These are phyloP conservation scores for Microtus oregoni DNA, from an alignment of 2,113 vertebrate species.

Conservation along the genomic window DNA sequence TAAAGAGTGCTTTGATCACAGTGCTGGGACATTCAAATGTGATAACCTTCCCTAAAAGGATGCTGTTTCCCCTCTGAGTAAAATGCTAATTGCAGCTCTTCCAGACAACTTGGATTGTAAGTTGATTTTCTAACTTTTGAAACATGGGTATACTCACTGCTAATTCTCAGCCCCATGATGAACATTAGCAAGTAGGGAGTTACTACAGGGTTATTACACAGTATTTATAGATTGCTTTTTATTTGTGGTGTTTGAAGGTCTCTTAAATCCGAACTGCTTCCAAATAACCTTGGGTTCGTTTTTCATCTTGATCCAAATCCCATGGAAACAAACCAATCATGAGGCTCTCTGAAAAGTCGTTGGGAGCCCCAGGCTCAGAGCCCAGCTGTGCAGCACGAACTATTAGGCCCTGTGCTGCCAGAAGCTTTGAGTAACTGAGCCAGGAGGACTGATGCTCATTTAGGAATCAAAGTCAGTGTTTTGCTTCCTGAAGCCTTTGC, in stretches of 20 bases:
- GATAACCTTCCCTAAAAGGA: constrained; percentile 38
- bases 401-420: constrained; percentile 18
- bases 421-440: neutral
- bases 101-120: constrained; percentile 42
- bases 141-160: neutral
- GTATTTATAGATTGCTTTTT: constrained; percentile 71
- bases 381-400: constrained; percentile 66
- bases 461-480: too few species aligned
- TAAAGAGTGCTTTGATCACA: constrained; percentile 27
- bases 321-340: constrained; percentile 78
- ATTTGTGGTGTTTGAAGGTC: constrained; percentile 64
- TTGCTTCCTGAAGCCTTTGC: too few species aligned
- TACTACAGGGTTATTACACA: constrained; percentile 49
- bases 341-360: constrained; percentile 68
- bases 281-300: constrained; percentile 77
- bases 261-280: constrained; percentile 69
- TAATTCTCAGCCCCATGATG: neutral
- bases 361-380: constrained; percentile 66
- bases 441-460: too few species aligned
- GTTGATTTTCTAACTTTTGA: constrained; percentile 67
- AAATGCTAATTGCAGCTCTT: constrained; percentile 50
- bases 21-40: constrained; percentile 40
- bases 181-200: constrained; percentile 61
- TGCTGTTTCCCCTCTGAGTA: constrained; percentile 30
- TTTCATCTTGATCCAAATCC: constrained; percentile 77